Base-by-base conservation (phyloP, 2,797 vertebrate species). In the Siniperca scherzeri region DNA sequence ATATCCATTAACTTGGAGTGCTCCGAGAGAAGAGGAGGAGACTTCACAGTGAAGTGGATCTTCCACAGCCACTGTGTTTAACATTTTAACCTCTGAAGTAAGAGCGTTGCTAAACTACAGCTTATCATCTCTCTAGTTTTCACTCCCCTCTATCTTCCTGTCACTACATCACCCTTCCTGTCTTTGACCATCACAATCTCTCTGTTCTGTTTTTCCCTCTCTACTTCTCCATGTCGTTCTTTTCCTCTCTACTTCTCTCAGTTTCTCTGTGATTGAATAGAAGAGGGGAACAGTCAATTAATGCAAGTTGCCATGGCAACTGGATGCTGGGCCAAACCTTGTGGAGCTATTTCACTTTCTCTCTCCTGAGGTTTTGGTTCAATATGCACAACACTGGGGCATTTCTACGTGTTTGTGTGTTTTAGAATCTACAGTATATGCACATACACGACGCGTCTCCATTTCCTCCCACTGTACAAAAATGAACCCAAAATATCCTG, bases 221-320 rank as follows among this genome's bases (percentile, higher is more conserved):
- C 25, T 38, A 50, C 13, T 14, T 53, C 59, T 61, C 60, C 21
- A 50, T 62, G 25, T 62, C 9, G 1, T 21, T 62, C 53, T 56
- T 56, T 48, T 61, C 42, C 70, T 71, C 44, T 72, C 16, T 46
- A n/a, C 52, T 70, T 71, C 53, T 57, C 75, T 36, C 59, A n/a
- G 16, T 70, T 84, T 78, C 53, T 74, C 81, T 42, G 27, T 13
- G 33, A 74, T 79, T 69, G 40, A 82, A 79, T 4, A 82, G 52
- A 73, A 73, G 21, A 59, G 27, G 2, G 73, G 57, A 61, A 36
- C 78, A 87, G 78, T 91, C 90, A 92, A 91, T 93, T 94, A 93
- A 88, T 71, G 87, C 74, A 83, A 13, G 91, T 93, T 93, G 70
- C 89, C 81, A 89, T 92, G 89, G 94, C 84, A 94, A 93, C 91